These are phyloP conservation scores for Megalops atlanticus DNA, from an alignment of 2,113 vertebrate genomes.

Conservation along the genomic window DNA sequence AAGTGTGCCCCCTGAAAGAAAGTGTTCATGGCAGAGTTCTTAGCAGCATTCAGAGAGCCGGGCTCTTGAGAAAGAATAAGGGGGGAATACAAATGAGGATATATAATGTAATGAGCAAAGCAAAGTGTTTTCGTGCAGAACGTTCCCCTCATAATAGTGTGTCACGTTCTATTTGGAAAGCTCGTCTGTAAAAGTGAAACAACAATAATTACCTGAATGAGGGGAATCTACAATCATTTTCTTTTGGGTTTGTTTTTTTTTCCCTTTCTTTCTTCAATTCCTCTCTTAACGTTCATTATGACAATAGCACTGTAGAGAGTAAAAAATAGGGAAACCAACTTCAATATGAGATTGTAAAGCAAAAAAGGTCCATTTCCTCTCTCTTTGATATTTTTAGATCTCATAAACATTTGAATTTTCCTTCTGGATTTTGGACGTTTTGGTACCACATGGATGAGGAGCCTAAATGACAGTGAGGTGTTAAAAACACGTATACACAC, in stretches of 20 bases:
- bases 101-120: conserved; percentile 43
- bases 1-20: not conserved
- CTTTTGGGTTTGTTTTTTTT: not conserved
- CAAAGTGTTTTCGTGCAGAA: not conserved
- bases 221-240: not conserved
- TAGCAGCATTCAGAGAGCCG: not conserved
- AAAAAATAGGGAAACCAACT: not conserved
- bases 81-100: conserved; percentile 17
- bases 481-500: not conserved
- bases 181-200: conserved; percentile 25
- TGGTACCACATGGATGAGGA: not conserved
- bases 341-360: not conserved
- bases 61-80: conserved; percentile 32
- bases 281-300: not conserved
- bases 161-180: conserved; percentile 6
- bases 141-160: not conserved
- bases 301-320: not conserved
- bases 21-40: not conserved
- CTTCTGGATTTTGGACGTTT: not conserved
- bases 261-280: not conserved
- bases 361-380: not conserved
- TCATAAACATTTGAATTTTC: not conserved
- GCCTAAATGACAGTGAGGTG: not conserved
- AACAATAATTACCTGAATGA: conserved; percentile 14
- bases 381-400: not conserved